Evolutionary conservation across 2,797 vertebrate species (phyloP), one percentile per base, ranked within the genome.

Genomic region (Numenius phaeopus): DNA sequence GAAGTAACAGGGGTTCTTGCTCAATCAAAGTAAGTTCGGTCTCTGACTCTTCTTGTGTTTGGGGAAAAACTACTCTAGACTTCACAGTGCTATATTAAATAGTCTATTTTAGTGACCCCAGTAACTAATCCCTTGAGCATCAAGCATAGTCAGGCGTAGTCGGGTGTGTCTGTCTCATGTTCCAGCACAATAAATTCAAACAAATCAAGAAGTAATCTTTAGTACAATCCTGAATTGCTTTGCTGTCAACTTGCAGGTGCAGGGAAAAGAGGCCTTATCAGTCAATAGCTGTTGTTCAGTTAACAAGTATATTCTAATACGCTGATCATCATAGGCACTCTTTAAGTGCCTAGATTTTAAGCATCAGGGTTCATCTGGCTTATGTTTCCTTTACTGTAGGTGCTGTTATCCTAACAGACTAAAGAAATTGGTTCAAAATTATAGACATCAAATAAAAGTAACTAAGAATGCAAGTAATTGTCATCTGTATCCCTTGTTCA

Each of bases 1-100:
- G 99, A 99, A 98, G 99, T 99, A 96, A 99, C 99, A 76, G 99
- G 99, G 50, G 98, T 99, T 98, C 99, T 99, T 94, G 99, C 99
- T 92, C 99, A 99, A 82, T 99, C 99, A 93, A 99, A 99, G 99
- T 99, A 98, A 99, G 97, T 86, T 46, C 24, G 55, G 16, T 89
- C 29, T 93, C 47, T 55, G 29, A 46, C 7, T 94, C 14, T 59
- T 91, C 24, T 11, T 65, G 26, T 3, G 0, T 72, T 75, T 64
- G 10, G 27, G 14, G 23, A n/a, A 72, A 77, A 86, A 47, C 16
- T 2, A 22, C 7, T 55, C 12, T 55, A 66, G 50, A 55, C 9
- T 58, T 83, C 34, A 30, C 7, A 11, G 10, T 54, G 29, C 52
- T 54, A 30, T 54, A 17, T 54, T 54, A 54, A 30, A 30, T 30